These are phyloP conservation scores for Frankliniella intonsa DNA, from an alignment of 2,888 invertebrate species.

Conservation along the genomic window DNA sequence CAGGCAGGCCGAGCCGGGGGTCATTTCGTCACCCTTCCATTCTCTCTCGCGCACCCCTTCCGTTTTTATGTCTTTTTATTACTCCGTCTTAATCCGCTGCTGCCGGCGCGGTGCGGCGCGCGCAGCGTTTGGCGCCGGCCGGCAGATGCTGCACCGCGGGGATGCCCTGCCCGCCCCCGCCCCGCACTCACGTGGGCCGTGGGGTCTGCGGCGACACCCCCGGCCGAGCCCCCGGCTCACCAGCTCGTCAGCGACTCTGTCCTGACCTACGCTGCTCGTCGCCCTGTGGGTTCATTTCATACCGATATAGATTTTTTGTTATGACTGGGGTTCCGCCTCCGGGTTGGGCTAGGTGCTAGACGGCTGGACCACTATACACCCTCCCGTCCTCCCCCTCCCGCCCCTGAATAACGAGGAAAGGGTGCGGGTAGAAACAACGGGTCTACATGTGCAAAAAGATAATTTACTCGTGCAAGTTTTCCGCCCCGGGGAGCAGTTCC, in stretches of 20 bases:
- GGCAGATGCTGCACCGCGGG: background rate
- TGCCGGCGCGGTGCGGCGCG: background rate
- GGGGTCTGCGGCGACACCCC: too few relatives aligned
- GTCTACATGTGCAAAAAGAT: constrained; percentile 15
- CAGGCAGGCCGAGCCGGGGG: background rate
- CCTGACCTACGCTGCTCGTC: too few relatives aligned
- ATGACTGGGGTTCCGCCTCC: too few relatives aligned
- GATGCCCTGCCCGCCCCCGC: too few relatives aligned
- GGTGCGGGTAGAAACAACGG: background rate
- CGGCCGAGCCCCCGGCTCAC: too few relatives aligned
- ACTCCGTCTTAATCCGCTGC: background rate
- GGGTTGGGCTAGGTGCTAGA: too few relatives aligned
- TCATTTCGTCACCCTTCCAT: constrained; percentile 18
- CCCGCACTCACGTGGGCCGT: too few relatives aligned
- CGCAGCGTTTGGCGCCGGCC: background rate
- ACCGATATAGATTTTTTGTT: too few relatives aligned
- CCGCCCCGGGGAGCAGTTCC: constrained; percentile 17
- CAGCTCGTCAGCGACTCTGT: too few relatives aligned
- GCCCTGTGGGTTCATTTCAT: too few relatives aligned
- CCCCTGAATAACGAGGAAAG: background rate
- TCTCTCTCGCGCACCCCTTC: background rate
- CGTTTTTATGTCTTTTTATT: background rate
- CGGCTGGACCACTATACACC: too few relatives aligned
- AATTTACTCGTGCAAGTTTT: constrained; percentile 10
- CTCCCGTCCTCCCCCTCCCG: too few relatives aligned